phyloP scores from a whole-genome alignment of 2,888 invertebrate species.

The Pemphredon lugubris region DNA sequence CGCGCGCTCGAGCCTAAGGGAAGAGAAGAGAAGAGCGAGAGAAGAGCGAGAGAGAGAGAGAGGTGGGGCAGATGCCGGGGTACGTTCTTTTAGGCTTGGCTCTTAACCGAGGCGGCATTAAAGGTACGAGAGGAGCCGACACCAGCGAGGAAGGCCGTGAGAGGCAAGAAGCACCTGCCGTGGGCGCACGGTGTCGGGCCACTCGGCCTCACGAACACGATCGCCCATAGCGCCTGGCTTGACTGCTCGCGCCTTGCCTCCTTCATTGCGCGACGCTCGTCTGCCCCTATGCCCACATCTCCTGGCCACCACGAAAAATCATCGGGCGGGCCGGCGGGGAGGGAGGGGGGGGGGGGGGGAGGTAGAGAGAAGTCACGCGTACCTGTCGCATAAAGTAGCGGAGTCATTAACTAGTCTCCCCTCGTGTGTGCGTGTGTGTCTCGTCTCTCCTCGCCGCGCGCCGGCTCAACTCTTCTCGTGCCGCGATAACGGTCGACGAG shows the following conservation, averaged over 20 bases:
- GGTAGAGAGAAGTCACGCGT: slow-evolving; percentile 42
- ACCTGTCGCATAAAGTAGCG: slow-evolving; percentile 59
- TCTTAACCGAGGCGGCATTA: slow-evolving; percentile 65
- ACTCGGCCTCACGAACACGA: slow-evolving; percentile 54
- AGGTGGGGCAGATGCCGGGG: slow-evolving; percentile 62
- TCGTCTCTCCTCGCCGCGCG: background rate
- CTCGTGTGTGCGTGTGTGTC: too few relatives aligned
- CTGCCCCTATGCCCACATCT: slow-evolving; percentile 75
- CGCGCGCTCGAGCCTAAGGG: slow-evolving; percentile 46
- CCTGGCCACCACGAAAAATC: slow-evolving; percentile 61
- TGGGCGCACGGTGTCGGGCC: slow-evolving; percentile 63
- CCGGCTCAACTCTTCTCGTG: background rate
- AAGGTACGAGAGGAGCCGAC: slow-evolving; percentile 65
- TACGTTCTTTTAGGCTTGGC: slow-evolving; percentile 60
- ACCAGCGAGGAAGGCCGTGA: slow-evolving; percentile 67
- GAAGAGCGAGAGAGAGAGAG: slow-evolving; percentile 24
- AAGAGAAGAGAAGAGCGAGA: slow-evolving; percentile 29
- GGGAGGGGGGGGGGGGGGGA: slow-evolving; percentile 28
- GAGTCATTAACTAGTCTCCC: slow-evolving; percentile 50
- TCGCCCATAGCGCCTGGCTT: slow-evolving; percentile 59
- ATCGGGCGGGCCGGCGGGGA: too few relatives aligned
- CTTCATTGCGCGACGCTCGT: slow-evolving; percentile 19
- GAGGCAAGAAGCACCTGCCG: slow-evolving; percentile 74
- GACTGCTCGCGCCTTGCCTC: slow-evolving; percentile 36
- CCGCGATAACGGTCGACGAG: slow-evolving; percentile 40